A percentile compares a stretch with the other conserved stretches of the same genome.
Evolutionary conservation across 1,140 invertebrate genomes (phyloP).

Genomic region (Drosophila truncata): DNA sequence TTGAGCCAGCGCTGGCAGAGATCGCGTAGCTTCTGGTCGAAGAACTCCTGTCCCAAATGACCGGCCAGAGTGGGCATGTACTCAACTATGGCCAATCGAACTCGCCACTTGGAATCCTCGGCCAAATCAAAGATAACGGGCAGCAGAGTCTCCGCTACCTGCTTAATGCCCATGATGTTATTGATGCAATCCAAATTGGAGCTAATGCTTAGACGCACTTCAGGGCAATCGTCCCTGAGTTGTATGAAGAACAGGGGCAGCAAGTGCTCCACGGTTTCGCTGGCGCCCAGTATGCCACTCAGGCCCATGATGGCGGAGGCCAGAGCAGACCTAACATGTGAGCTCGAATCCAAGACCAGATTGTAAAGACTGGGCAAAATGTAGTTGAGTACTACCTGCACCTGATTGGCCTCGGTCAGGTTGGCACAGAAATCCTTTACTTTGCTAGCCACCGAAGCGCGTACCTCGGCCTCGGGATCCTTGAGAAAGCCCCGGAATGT

Average conservation of each 20-base stretch:
- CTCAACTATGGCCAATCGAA: slow-evolving; percentile 95
- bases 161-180: slow-evolving; percentile 97
- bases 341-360: slow-evolving; percentile 98
- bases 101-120: slow-evolving; percentile 99
- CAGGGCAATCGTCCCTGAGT: slow-evolving; percentile 99
- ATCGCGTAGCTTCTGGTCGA: slow-evolving; percentile 98
- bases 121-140: slow-evolving; percentile 99
- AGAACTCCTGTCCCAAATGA: slow-evolving; percentile 98
- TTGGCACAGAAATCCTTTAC: slow-evolving; percentile 98
- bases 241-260: slow-evolving; percentile 98
- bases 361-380: slow-evolving; percentile 99
- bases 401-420: slow-evolving; percentile 94
- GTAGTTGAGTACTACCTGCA: slow-evolving; percentile 98
- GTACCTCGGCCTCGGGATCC: slow-evolving; percentile 99
- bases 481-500: slow-evolving; percentile 97
- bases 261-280: slow-evolving; percentile 99
- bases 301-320: slow-evolving; percentile 99
- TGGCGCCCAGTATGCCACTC: slow-evolving; percentile 98
- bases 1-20: slow-evolving; percentile 99
- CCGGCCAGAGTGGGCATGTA: slow-evolving; percentile 99
- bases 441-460: slow-evolving; percentile 98
- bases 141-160: slow-evolving; percentile 95
- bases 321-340: slow-evolving; percentile 99
- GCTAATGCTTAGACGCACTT: slow-evolving; percentile 99
- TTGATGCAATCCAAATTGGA: slow-evolving; percentile 99